Percentiles rank a stretch among this genome's conserved stretches.
Conservation (phyloP, 2,888 invertebrate species). For the Ophioninae sp. region DNA sequence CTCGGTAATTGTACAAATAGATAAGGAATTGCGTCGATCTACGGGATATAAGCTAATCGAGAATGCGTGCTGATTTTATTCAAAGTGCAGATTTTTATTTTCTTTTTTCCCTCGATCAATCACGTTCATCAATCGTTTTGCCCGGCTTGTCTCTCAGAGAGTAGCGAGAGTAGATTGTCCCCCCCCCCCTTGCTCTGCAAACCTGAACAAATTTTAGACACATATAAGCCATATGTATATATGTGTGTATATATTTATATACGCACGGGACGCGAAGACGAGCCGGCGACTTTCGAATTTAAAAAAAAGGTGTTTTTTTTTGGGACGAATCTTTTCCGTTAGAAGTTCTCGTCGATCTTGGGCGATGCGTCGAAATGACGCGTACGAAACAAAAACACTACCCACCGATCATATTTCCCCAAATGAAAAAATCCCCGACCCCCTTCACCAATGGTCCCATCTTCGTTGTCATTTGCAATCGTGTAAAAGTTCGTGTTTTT, state of each 20-base stretch:
- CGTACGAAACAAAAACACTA: background rate
- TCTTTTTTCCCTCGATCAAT: constrained; percentile 8
- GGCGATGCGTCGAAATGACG: background rate
- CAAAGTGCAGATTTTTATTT: background rate
- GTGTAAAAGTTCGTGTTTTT: constrained; percentile 16
- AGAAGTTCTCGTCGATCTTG: background rate
- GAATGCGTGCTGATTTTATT: constrained; percentile 3
- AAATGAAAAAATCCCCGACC: background rate
- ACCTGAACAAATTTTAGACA: background rate
- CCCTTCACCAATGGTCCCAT: background rate
- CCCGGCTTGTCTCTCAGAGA: background rate
- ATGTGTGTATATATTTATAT: background rate
- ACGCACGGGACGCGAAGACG: background rate
- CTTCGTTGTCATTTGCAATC: constrained; percentile 20
- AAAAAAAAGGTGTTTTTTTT: background rate
- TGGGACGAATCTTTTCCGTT: background rate
- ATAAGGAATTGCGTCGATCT: constrained; percentile 46
- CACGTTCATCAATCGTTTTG: background rate
- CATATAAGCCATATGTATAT: background rate
- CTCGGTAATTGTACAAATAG: constrained; percentile 56
- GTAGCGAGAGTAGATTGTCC: background rate
- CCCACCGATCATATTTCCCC: background rate
- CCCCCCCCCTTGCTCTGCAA: background rate
- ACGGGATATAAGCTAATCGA: background rate
- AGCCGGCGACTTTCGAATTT: background rate